Evolutionary conservation across 2,797 vertebrate genomes (phyloP), one percentile per base, ranked within the genome.

Genomic region (Sebastolobus altivelis): DNA sequence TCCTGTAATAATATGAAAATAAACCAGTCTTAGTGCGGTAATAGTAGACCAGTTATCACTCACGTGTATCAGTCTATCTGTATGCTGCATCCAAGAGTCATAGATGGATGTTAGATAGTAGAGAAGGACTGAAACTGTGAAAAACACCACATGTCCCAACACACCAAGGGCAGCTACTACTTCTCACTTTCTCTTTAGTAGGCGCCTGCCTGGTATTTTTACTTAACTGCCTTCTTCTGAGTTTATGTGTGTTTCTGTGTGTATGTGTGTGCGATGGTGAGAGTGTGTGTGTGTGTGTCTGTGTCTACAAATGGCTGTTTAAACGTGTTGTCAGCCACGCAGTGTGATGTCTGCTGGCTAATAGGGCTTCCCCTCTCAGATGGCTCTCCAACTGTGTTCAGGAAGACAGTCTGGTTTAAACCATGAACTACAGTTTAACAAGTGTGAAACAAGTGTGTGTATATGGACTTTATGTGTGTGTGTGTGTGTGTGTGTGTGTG

Each of bases 311-410:
- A 73, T 35, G 56, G 61, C 59, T 77, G 20, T 74, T 59, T 82
- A 78, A 80, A 73, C 5, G 65, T 82, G 80, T 69, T 67, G 72
- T 86, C 77, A 84, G 72, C 81, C 66, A 52, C 79, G 12, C 80
- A 77, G 77, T 72, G 55, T 68, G 80, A 61, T 27, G 69, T 72
- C 52, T 76, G 68, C n/a, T 35, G 54, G 67, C 81, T 80, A 46
- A 77, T 65, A 68, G 72, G 65, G 63, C 74, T 81, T 82, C 49
- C 40, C 61, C 60, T 65, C 80, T 86, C 70, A 65, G 66, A 55
- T 65, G 73, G 35, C 65, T 73, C 65, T 77, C 83, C 83, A 70
- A 66, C 84, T 80, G 86, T 55, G 80, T 65, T 66, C 62, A 61
- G 20, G 22, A 59, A 54, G 63, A 71, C 65, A 8, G 69, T 59